phyloP scores from a whole-genome alignment of 2,888 invertebrate species.

The Ditula angustiorana region DNA sequence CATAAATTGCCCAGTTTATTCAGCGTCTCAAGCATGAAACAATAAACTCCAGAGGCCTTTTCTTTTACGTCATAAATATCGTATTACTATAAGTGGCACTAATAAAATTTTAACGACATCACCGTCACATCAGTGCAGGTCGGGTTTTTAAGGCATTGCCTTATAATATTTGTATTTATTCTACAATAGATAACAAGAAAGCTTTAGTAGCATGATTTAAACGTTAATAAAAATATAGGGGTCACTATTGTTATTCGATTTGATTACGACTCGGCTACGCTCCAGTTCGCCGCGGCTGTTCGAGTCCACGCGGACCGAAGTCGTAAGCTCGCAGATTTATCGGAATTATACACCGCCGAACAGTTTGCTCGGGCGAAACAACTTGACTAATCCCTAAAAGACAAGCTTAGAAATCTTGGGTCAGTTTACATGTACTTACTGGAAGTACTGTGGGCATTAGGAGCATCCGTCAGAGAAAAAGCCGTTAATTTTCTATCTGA shows the following conservation, averaged over 20 bases:
- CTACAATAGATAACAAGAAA: constrained; percentile 14
- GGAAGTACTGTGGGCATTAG: background rate
- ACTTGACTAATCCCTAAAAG: background rate
- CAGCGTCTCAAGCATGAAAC: constrained; percentile 73
- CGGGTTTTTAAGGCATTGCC: constrained; percentile 13
- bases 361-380: background rate
- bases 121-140: constrained; percentile 55
- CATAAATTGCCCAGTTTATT: constrained; percentile 74
- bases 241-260: background rate
- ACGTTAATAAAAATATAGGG: constrained; percentile 1
- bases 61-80: constrained; percentile 75
- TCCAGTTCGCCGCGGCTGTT: background rate
- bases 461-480: constrained; percentile 10
- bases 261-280: background rate
- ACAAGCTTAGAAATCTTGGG: background rate
- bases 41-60: constrained; percentile 70
- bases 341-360: background rate
- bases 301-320: background rate
- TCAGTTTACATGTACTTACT: background rate
- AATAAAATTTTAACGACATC: constrained; percentile 75
- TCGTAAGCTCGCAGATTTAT: background rate
- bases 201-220: background rate
- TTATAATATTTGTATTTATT: constrained; percentile 11
- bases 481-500: constrained; percentile 37
- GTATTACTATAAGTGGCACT: constrained; percentile 74